A percentile compares a stretch with the other conserved stretches of the same genome.
Evolutionary conservation across 2,797 vertebrate genomes (phyloP).

Genomic region (Coilia nasus): DNA sequence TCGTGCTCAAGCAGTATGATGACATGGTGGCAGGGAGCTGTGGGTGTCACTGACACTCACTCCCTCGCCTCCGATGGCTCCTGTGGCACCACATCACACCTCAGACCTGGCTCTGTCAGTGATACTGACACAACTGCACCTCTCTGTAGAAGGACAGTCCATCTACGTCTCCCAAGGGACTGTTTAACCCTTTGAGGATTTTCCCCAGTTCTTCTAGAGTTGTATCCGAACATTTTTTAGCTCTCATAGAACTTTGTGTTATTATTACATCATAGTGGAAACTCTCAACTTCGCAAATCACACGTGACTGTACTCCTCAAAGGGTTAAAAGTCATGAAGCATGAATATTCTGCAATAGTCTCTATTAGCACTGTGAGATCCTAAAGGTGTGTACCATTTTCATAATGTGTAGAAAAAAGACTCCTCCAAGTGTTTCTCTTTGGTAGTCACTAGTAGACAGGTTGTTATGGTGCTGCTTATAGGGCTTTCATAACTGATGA

Average conservation of each 20-base stretch:
- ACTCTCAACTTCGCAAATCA: too few relatives aligned
- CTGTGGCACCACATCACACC: background rate
- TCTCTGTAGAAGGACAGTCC: too few relatives aligned
- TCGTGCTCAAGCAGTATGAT: slow-evolving; percentile 85
- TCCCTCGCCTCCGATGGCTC: background rate
- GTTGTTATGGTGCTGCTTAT: background rate
- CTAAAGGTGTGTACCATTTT: background rate
- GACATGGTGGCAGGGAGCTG: slow-evolving; percentile 88
- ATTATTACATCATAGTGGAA: too few relatives aligned
- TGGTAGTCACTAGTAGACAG: background rate
- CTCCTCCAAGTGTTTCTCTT: background rate
- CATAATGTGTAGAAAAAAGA: background rate
- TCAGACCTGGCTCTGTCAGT: background rate
- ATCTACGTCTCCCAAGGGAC: too few relatives aligned
- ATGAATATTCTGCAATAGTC: background rate
- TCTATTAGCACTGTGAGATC: slow-evolving; percentile 24
- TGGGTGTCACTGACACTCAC: slow-evolving; percentile 75
- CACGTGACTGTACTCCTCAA: too few relatives aligned
- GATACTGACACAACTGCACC: too few relatives aligned
- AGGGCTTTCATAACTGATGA: background rate
- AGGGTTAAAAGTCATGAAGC: background rate
- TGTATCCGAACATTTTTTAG: too few relatives aligned
- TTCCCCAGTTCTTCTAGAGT: too few relatives aligned
- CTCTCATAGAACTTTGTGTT: too few relatives aligned
- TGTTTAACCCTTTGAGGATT: too few relatives aligned